Base-by-base conservation (phyloP, 2,797 vertebrate species). In the Toxotes lorentzi region DNA sequence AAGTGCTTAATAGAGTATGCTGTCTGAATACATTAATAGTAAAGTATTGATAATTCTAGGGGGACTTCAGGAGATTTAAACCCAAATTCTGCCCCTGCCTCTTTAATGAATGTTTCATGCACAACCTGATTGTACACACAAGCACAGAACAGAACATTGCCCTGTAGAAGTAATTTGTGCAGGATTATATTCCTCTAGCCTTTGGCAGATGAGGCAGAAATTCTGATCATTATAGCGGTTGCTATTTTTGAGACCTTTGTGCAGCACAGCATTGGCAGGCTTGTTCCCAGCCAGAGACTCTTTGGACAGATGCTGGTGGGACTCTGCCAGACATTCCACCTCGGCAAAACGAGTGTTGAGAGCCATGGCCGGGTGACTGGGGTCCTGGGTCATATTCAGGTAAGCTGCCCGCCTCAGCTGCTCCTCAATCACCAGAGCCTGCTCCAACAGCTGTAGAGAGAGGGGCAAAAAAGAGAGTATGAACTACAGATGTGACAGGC, bases 271-370 rank as follows among this genome's bases (percentile, higher is more conserved):
- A 0, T 99, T 99, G 47, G 98, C 98, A 0, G 98, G 98, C 92
- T 99, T 99, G 94, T 99, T 99, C 53, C 98, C 98, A 0, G 97
- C 97, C 9, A 99, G 95, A 10, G 98, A 99, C 95, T 99, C 98
- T 95, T 99, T 99, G 92, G 97, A 97, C 91, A 99, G 96, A 86
- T 99, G 98, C 94, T 99, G 98, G 94, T 99, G 98, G 81, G 97
- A 99, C 93, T 99, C 98, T 0, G 98, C 98, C 93, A 99, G 96
- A 93, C 98, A 99, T 90, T 99, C 98, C 89, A 99, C 98, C 89
- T 99, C 98, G 0, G 98, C 94, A 86, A 99, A 97, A 78, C 98
- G 98, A 0, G 98, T 97, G 4, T 99, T 99, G 76, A 99, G 95
- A 1, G 97, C 97, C 98, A 99, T 98, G 94, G 98, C 97, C 0